Base-by-base conservation (phyloP, 2,797 vertebrate species). In the Hemitrygon akajei region DNA sequence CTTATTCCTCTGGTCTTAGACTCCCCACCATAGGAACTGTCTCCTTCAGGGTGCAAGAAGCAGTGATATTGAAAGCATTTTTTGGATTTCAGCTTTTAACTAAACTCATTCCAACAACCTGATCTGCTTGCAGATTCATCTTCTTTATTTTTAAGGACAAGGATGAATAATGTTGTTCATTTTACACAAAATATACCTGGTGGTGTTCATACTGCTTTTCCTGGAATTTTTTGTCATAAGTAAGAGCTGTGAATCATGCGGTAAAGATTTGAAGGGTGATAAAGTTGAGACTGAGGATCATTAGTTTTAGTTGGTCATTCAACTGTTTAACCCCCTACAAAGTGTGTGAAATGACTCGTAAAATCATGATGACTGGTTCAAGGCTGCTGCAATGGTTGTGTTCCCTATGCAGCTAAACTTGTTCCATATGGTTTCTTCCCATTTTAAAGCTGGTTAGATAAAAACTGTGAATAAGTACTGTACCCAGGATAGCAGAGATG, bases 301-400 rank as follows among this genome's bases (percentile, higher is more conserved):
- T 93, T 93, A 56, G 71, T 3, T 76, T 16, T 76, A 56, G 12
- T 22, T 56, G 66, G 47, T 73, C 66, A 40, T 18, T 92, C 69
- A 73, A 76, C 91, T 93, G 71, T 0, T 56, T 56, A 56, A 56
- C 27, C 37, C 91, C 91, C 71, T 56, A 93, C 37, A 30, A 75
- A 89, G 86, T 34, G 69, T 7, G 60, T 66, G 47, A 91, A 75
- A 76, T 92, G 25, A 93, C 71, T 93, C 71, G 40, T 75, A 75
- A 56, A 92, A 73, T 22, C 22, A 76, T 5, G 27, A 30, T 30
- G 69, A 40, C 3, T n/a, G 69, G 58, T 7, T 6, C 71, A 22
- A 73, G 20, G 20, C 82, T 56, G 22, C 27, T 34, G 47, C 9
- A 75, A 75, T 47, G 40, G 37, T 56, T n/a, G 3, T 66, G 18